phyloP scores from a whole-genome alignment of 2,888 invertebrate species.

The Apocheima hispidaria region DNA sequence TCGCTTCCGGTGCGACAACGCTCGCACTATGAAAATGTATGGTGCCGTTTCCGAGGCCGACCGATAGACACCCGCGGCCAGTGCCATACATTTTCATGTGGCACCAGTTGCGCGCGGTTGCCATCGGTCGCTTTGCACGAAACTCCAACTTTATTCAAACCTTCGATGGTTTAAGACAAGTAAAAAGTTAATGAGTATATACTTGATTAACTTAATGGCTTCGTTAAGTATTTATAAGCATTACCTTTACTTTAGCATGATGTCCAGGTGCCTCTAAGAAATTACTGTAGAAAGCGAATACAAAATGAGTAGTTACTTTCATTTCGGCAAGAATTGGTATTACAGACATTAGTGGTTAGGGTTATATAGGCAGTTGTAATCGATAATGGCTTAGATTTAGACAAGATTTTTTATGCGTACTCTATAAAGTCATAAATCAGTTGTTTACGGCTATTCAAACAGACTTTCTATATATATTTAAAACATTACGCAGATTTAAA shows the following conservation, averaged over 20 bases:
- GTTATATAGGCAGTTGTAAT: conserved; percentile 8
- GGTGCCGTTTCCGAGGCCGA: too few relatives aligned
- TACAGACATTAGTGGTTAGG: conserved; percentile 19
- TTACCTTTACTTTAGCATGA: conserved; percentile 32
- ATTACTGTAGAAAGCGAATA: conserved; percentile 56
- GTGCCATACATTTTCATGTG: too few relatives aligned
- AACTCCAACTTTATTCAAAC: too few relatives aligned
- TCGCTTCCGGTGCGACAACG: too few relatives aligned
- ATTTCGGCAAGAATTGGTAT: conserved; percentile 41
- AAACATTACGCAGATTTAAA: not conserved
- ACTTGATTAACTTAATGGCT: conserved; percentile 38
- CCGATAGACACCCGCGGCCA: too few relatives aligned
- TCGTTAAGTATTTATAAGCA: conserved; percentile 21
- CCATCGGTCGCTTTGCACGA: too few relatives aligned
- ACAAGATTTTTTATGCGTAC: conserved; percentile 43
- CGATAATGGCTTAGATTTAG: conserved; percentile 14
- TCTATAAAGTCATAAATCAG: conserved; percentile 45
- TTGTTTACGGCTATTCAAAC: conserved; percentile 37
- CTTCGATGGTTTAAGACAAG: too few relatives aligned
- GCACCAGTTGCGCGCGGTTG: too few relatives aligned
- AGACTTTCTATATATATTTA: conserved; percentile 33
- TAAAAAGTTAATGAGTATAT: too few relatives aligned
- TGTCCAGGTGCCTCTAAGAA: conserved; percentile 33
- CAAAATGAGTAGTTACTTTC: conserved; percentile 52
- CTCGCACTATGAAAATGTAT: too few relatives aligned